Conservation (phyloP, 1,140 invertebrate species). For the Berghia stephanieae region DNA sequence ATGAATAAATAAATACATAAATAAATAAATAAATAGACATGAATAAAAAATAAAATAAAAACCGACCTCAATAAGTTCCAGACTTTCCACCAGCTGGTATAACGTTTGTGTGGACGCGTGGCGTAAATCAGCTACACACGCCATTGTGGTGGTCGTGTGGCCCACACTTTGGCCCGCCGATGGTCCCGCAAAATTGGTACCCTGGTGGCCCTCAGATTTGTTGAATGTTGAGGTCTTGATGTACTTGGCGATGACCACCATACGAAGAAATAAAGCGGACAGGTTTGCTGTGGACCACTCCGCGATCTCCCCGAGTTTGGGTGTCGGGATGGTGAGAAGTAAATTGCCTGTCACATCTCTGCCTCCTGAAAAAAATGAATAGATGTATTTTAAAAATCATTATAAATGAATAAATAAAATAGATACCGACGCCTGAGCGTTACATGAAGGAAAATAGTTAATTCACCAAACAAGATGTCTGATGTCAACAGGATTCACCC, state of each 20-base stretch:
- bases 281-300: neutral
- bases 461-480: too few species aligned
- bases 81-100: constrained; percentile 5
- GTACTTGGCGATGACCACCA: neutral
- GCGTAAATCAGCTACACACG: constrained; percentile 17
- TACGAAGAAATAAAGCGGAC: neutral
- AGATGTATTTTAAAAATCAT: neutral
- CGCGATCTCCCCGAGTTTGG: constrained; percentile 8
- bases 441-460: too few species aligned
- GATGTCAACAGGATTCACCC: too few species aligned
- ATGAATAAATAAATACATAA: too few species aligned
- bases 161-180: too few species aligned
- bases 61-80: constrained; percentile 20
- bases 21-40: too few species aligned
- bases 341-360: neutral
- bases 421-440: too few species aligned
- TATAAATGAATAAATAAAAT: neutral
- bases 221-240: neutral
- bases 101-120: neutral
- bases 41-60: constrained; percentile 8
- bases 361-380: neutral
- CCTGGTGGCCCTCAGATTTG: neutral
- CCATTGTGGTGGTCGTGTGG: neutral
- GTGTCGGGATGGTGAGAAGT: constrained; percentile 14
- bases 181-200: too few species aligned